A percentile compares a stretch with the other conserved stretches of the same genome.
phyloP scores from a whole-genome alignment of 1,140 invertebrate genomes.

The Matsumurasca onukii region DNA sequence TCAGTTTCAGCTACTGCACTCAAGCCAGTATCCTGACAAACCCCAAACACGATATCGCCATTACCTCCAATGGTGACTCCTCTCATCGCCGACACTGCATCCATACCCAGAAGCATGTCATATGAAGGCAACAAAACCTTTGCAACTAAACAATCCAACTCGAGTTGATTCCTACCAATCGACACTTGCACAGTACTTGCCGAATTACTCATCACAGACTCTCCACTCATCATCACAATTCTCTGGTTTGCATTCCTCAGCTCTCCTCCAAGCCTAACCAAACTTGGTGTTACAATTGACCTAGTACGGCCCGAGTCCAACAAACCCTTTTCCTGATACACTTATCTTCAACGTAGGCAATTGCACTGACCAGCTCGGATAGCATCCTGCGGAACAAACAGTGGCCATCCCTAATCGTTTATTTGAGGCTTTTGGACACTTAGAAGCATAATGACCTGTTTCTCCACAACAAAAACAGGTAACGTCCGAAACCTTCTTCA shows the following conservation, averaged over 20 bases:
- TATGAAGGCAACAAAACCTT: no score
- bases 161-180: no score
- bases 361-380: not conserved
- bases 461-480: not conserved
- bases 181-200: no score
- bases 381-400: not conserved
- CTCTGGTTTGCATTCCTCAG: no score
- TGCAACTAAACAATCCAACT: no score
- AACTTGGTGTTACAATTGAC: not conserved
- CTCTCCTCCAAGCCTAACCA: not conserved
- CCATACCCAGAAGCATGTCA: no score
- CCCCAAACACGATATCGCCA: not conserved
- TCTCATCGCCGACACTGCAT: no score
- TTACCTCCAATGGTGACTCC: no score
- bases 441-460: not conserved
- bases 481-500: not conserved
- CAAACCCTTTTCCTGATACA: not conserved
- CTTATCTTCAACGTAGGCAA: constrained; percentile 2
- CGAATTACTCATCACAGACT: not conserved
- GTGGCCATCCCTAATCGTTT: not conserved
- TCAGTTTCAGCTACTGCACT: no score
- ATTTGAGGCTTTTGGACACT: not conserved
- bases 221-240: not conserved
- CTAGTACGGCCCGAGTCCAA: not conserved
- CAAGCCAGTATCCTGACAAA: not conserved